Evolutionary conservation across 2,888 invertebrate species (phyloP).

Genomic region (Notocelia uddmanniana): DNA sequence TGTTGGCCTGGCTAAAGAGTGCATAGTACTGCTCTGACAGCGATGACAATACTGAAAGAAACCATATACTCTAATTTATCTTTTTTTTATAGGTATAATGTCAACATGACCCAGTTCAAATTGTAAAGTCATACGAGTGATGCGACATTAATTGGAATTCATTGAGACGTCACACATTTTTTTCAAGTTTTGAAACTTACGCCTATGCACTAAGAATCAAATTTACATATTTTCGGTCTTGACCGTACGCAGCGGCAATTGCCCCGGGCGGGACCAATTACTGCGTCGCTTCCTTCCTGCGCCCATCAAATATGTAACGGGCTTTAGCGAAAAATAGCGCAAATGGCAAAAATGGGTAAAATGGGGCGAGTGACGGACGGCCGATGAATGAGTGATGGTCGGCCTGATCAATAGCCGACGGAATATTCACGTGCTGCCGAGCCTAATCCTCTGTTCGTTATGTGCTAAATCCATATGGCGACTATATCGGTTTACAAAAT

Average conservation of each 20-base stretch:
- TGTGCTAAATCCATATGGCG: background rate
- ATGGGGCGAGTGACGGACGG: slow-evolving; percentile 33
- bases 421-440: background rate
- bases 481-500: background rate
- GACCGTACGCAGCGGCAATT: background rate
- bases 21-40: too few species aligned
- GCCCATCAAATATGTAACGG: slow-evolving; percentile 46
- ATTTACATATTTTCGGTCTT: background rate
- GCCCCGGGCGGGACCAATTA: slow-evolving; percentile 32
- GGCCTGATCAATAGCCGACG: slow-evolving; percentile 5
- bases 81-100: too few species aligned
- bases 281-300: slow-evolving; percentile 31
- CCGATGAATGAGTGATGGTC: slow-evolving; percentile 42
- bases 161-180: background rate
- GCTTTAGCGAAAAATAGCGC: slow-evolving; percentile 42
- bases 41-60: too few species aligned
- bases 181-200: background rate
- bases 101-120: too few species aligned
- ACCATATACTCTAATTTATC: too few species aligned
- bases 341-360: slow-evolving; percentile 17
- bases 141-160: slow-evolving; percentile 55
- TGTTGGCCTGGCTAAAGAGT: too few species aligned
- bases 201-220: background rate
- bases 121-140: slow-evolving; percentile 51
- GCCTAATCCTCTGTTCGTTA: background rate